phyloP scores from a whole-genome alignment of 2,888 invertebrate genomes.

The Enchytraeus crypticus region DNA sequence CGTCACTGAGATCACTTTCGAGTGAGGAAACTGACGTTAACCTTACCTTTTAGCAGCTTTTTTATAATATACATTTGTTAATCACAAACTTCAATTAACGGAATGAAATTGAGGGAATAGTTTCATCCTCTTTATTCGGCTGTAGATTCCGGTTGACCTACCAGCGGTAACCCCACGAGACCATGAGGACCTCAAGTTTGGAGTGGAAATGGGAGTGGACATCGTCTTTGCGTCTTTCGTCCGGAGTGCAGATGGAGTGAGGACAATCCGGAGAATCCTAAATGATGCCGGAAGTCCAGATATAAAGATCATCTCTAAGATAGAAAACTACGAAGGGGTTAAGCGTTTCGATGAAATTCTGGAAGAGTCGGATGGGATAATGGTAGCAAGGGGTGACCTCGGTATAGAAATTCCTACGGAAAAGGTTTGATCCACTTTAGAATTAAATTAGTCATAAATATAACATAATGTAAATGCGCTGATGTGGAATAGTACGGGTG shows the following conservation, averaged over 20 bases:
- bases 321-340: conserved; percentile 91
- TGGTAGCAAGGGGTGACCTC: conserved; percentile 95
- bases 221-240: conserved; percentile 98
- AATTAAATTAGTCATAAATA: no score
- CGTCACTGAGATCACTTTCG: no score
- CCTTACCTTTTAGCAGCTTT: neutral
- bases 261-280: conserved; percentile 73
- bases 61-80: neutral
- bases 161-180: conserved; percentile 97
- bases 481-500: no score
- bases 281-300: conserved; percentile 70
- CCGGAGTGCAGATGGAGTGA: conserved; percentile 76
- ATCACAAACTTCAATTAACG: neutral
- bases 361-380: conserved; percentile 87
- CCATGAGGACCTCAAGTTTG: conserved; percentile 77
- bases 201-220: conserved; percentile 70
- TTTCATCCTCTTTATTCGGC: conserved; percentile 55
- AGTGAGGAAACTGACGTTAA: no score
- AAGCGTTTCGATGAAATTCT: conserved; percentile 78
- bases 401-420: conserved; percentile 97
- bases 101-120: neutral
- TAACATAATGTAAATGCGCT: no score
- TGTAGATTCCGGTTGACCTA: conserved; percentile 84
- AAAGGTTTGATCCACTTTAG: no score
- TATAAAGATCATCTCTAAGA: no score